Conservation (phyloP, 2,113 vertebrate genomes). For the Myiopsitta monachus region DNA sequence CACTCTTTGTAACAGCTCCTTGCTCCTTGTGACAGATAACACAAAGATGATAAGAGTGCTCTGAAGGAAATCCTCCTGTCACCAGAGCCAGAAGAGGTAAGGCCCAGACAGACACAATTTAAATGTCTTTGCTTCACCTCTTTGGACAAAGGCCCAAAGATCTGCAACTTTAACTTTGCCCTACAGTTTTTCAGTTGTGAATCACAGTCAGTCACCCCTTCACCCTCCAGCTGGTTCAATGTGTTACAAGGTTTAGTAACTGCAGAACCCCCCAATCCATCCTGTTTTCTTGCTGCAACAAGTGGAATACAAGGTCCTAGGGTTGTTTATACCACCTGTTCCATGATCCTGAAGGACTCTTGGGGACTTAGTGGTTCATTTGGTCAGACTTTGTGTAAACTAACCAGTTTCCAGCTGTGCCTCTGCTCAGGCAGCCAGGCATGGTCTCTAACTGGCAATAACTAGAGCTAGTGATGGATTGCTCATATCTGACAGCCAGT, state of each 20-base stretch:
- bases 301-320: not conserved
- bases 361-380: not conserved
- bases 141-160: not conserved
- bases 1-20: not conserved
- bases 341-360: not conserved
- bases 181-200: not conserved
- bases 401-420: not conserved
- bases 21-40: not conserved
- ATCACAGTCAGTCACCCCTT: not conserved
- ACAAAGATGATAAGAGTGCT: not conserved
- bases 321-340: not conserved
- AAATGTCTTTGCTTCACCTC: not conserved
- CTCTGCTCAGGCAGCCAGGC: not conserved
- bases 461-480: not conserved
- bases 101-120: not conserved
- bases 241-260: not conserved
- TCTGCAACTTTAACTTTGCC: not conserved
- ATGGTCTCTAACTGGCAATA: not conserved
- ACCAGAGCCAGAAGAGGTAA: not conserved
- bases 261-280: not conserved
- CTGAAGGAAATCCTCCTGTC: not conserved
- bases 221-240: not conserved
- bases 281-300: not conserved
- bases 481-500: rapidly evolving
- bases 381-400: not conserved